These are phyloP conservation scores for Brenthis daphne DNA, from an alignment of 2,888 invertebrate species.

Conservation along the genomic window DNA sequence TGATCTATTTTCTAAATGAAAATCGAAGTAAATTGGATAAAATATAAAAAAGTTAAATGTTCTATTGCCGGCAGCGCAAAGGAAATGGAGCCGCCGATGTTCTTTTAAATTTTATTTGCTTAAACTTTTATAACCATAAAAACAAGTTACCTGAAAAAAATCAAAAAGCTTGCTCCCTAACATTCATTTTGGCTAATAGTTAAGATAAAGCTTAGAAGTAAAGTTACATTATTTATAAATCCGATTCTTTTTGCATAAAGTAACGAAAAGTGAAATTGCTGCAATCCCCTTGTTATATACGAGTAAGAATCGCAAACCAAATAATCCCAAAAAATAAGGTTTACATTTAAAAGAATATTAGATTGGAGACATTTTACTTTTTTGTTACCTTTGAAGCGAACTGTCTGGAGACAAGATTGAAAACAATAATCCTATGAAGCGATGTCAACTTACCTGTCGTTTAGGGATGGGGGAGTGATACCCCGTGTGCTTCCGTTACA, in stretches of 20 bases:
- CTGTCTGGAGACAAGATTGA: conserved; percentile 41
- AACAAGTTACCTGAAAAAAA: conserved; percentile 26
- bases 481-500: neutral
- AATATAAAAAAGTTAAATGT: conserved; percentile 40
- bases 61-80: conserved; percentile 42
- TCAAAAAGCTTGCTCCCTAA: neutral
- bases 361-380: conserved; percentile 8
- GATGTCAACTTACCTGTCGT: conserved; percentile 49
- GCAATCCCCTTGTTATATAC: conserved; percentile 4
- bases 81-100: conserved; percentile 54
- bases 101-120: conserved; percentile 53
- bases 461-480: conserved; percentile 28
- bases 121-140: conserved; percentile 32
- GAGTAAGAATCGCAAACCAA: conserved; percentile 6
- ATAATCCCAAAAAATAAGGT: conserved; percentile 16
- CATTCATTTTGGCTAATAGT: no score
- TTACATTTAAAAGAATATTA: conserved; percentile 18
- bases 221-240: neutral
- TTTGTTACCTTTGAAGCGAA: conserved; percentile 25
- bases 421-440: conserved; percentile 50
- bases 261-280: conserved; percentile 7
- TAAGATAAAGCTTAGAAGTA: no score
- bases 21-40: conserved; percentile 38
- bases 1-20: conserved; percentile 26
- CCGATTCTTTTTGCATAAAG: conserved; percentile 5